Base-by-base conservation (phyloP, 2,113 vertebrate species). In the Cyrtonyx montezumae region DNA sequence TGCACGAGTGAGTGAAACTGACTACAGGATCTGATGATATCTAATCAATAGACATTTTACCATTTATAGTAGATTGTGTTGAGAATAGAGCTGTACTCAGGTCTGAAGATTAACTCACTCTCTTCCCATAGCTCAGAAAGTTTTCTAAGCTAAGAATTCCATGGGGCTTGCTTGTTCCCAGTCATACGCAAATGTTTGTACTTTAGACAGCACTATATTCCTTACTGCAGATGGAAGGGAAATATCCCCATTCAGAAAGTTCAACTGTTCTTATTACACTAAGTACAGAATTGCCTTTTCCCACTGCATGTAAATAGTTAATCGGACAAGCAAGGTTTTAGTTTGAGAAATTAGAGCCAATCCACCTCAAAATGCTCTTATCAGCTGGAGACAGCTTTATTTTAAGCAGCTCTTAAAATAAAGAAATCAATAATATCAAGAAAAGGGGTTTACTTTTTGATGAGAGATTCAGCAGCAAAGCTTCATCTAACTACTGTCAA, bases 391-490 rank as follows among this genome's bases (percentile, higher is more conserved):
- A 66, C 42, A 73, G 62, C 30, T 96, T 93, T 96, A 92, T 95
- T 96, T 96, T 87, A 92, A 95, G 83, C 45, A 92, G 88, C 87
- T 90, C 86, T 95, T 91, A 91, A 91, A 93, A 76, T 69, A 69
- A 91, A 88, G 74, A 88, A 94, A 96, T 96, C 96, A 96, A 95
- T 96, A 94, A 55, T 53, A 73, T 69, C 48, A 91, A 84, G 83
- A 94, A 87, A 32, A 30, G 28, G 14, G 36, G 45, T 69, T 90
- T 65, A 69, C 23, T 76, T 90, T 94, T 87, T 73, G 62, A 84
- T 17, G 18, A 66, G 23, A 76, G 11, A 5, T 88, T 87, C 53
- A 76, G 69, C 86, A 81, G 56, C 34, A 87, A 87, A 82, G 26
- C 69, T 84, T 8, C 80, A 9, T 26, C 36, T 80, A 40, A 63